A percentile compares a stretch with the other conserved stretches of the same genome.
Evolutionary conservation across 2,113 vertebrate species (phyloP).

Genomic region (Charadrius vociferus): DNA sequence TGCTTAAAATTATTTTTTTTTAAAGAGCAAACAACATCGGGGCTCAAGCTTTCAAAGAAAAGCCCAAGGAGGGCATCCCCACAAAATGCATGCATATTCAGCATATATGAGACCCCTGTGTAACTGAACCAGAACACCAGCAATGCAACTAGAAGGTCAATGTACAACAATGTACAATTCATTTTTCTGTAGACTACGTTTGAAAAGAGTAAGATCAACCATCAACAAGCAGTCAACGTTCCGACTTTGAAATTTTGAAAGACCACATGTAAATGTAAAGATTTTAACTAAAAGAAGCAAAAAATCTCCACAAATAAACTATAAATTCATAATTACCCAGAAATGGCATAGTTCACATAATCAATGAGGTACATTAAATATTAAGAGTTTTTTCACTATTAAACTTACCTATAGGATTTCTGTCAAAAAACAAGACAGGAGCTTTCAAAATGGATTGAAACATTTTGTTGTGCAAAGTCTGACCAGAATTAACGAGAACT

Average conservation of each 20-base stretch:
- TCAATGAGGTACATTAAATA: neutral
- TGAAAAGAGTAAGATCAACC: neutral
- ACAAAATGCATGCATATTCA: neutral
- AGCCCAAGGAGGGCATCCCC: neutral
- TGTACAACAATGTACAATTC: neutral
- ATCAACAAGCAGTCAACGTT: neutral
- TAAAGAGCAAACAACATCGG: neutral
- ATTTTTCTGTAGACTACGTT: neutral
- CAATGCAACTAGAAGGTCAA: neutral
- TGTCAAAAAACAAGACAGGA: conserved; percentile 90
- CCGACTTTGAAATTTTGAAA: neutral
- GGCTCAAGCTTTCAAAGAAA: neutral
- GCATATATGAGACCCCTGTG: neutral
- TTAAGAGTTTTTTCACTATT: neutral
- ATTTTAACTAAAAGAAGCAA: neutral
- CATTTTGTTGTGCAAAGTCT: conserved; percentile 90
- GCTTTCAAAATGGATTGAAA: conserved; percentile 87
- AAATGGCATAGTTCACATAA: neutral
- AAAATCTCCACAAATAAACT: rapidly evolving
- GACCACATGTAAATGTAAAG: neutral
- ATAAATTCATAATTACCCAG: neutral
- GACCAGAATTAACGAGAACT: conserved; percentile 82
- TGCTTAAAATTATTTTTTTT: neutral
- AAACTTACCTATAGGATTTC: conserved; percentile 91
- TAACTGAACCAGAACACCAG: neutral